Percentiles rank a stretch among this genome's conserved stretches.
Conservation (phyloP, 2,797 vertebrate genomes). For the Mormyrops boulengeri region DNA sequence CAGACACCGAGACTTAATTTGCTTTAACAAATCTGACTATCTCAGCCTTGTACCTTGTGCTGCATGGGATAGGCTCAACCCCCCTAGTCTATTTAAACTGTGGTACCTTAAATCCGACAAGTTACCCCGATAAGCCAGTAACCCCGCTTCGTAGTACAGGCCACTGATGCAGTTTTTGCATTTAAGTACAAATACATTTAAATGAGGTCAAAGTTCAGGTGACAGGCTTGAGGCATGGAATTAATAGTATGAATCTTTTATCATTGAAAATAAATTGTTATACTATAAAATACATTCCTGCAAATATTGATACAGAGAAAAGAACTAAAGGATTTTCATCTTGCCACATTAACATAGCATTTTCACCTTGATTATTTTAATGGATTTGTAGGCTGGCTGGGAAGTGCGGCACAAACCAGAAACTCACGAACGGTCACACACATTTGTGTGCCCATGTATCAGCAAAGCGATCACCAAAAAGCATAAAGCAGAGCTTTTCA, state of each 20-base stretch:
- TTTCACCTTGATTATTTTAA: not conserved
- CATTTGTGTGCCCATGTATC: not conserved
- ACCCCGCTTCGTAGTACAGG: no score
- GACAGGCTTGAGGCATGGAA: not conserved
- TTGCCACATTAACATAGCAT: not conserved
- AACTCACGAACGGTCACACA: not conserved
- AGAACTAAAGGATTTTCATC: not conserved
- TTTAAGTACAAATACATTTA: not conserved
- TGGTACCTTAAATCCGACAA: no score
- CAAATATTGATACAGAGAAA: not conserved
- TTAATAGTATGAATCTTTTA: not conserved
- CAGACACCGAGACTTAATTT: not conserved
- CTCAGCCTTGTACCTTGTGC: not conserved
- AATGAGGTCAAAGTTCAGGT: slow-evolving; percentile 2
- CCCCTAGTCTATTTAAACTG: no score
- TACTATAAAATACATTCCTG: not conserved
- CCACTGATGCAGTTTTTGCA: not conserved
- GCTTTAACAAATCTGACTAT: not conserved
- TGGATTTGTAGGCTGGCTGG: not conserved
- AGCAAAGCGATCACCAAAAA: not conserved
- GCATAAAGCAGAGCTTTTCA: not conserved
- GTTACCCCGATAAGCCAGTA: no score
- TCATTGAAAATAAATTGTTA: not conserved
- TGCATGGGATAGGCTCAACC: not conserved
- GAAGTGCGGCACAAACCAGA: not conserved